Evolutionary conservation across 2,888 invertebrate species (phyloP).

Genomic region (Cataglyphis cursor): DNA sequence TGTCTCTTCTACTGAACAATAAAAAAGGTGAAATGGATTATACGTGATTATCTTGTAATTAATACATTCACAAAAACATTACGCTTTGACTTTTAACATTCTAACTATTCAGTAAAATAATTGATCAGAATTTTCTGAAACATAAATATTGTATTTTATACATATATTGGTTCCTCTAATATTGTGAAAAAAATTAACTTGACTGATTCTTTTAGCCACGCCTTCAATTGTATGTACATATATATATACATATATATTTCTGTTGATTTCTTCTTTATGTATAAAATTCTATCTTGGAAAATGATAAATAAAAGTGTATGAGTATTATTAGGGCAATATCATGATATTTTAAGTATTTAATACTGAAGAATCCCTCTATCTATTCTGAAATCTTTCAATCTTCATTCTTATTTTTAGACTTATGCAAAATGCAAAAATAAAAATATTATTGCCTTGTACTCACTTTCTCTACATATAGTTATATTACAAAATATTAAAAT

Average conservation of each 20-base stretch:
- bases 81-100: neutral
- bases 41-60: conserved; percentile 2
- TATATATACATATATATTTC: neutral
- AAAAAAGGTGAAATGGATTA: neutral
- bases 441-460: too few relatives aligned
- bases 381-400: neutral
- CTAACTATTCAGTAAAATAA: neutral
- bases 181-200: neutral
- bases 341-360: conserved; percentile 11
- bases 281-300: neutral
- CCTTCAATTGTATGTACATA: neutral
- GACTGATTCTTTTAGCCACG: conserved; percentile 10
- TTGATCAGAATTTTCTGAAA: neutral
- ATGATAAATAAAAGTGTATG: neutral
- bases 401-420: neutral
- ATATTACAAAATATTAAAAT: neutral
- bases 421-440: neutral
- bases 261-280: conserved; percentile 12
- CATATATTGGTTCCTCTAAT: conserved; percentile 1
- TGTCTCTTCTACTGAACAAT: neutral
- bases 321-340: neutral
- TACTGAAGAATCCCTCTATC: neutral
- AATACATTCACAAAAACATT: neutral
- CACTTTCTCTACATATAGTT: too few relatives aligned
- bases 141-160: neutral